These are phyloP conservation scores for Lycia hirtaria DNA, from an alignment of 2,888 invertebrate genomes.

Conservation along the genomic window DNA sequence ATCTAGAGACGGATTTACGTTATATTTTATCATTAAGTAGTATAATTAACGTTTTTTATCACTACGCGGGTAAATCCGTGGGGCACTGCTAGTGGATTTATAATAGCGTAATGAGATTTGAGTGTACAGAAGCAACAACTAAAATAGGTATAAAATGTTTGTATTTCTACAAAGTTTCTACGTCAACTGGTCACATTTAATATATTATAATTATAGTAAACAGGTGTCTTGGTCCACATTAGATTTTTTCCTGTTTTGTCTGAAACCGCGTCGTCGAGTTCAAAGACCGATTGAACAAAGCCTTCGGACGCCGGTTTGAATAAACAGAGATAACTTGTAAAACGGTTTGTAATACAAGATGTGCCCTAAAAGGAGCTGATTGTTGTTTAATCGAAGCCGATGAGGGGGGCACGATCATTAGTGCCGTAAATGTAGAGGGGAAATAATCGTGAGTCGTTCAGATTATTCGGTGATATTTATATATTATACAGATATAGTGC, in stretches of 20 bases:
- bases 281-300: constrained; percentile 16
- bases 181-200: constrained; percentile 6
- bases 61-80: too few relatives aligned
- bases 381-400: constrained; percentile 31
- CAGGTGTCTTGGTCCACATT: constrained; percentile 4
- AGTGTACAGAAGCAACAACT: too few relatives aligned
- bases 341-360: constrained; percentile 17
- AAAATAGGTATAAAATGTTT: too few relatives aligned
- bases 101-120: too few relatives aligned
- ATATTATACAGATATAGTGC: too few relatives aligned
- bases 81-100: too few relatives aligned
- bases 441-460: constrained; percentile 27
- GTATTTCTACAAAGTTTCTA: neutral
- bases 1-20: too few relatives aligned
- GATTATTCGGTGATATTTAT: too few relatives aligned
- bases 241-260: constrained; percentile 27
- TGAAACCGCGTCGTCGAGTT: constrained; percentile 14
- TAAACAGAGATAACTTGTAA: constrained; percentile 18
- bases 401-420: constrained; percentile 23
- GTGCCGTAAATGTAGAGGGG: constrained; percentile 22
- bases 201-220: constrained; percentile 3
- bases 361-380: constrained; percentile 25
- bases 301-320: neutral
- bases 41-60: too few relatives aligned
- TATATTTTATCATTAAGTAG: too few relatives aligned